A percentile compares a stretch with the other conserved stretches of the same genome.
phyloP scores from a whole-genome alignment of 2,888 invertebrate species.

The Aporophyla nigra region DNA sequence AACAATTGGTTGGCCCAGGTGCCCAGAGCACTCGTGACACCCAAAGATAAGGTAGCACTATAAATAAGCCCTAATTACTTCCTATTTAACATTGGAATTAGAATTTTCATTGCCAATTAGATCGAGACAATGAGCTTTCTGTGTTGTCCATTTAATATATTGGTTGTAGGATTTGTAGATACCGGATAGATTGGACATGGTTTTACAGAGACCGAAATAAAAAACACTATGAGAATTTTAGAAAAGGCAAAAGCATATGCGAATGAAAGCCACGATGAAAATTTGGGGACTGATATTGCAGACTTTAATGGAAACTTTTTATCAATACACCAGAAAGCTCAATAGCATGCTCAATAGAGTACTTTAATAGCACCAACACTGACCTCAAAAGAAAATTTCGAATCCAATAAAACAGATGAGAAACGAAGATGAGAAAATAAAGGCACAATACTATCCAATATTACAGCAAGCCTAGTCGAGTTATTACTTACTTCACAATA shows the following conservation, averaged over 20 bases:
- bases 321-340: slow-evolving; percentile 29
- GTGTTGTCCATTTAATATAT: slow-evolving; percentile 61
- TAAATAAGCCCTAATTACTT: slow-evolving; percentile 88
- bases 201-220: slow-evolving; percentile 1
- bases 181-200: slow-evolving; percentile 30
- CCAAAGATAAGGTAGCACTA: slow-evolving; percentile 84
- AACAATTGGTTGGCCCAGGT: slow-evolving; percentile 75
- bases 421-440: slow-evolving; percentile 70
- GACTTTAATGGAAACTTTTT: slow-evolving; percentile 15
- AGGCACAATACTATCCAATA: slow-evolving; percentile 66
- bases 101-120: slow-evolving; percentile 79
- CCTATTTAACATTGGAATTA: slow-evolving; percentile 78
- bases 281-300: background rate
- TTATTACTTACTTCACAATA: slow-evolving; percentile 81
- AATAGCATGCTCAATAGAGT: background rate
- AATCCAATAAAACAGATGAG: slow-evolving; percentile 62
- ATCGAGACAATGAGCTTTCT: slow-evolving; percentile 71
- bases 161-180: slow-evolving; percentile 42
- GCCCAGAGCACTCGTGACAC: slow-evolving; percentile 76
- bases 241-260: background rate
- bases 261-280: background rate
- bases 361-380: slow-evolving; percentile 30
- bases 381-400: slow-evolving; percentile 52
- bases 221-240: slow-evolving; percentile 2
- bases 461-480: slow-evolving; percentile 70